phyloP scores from a whole-genome alignment of 92 coral and sea anemone genomes.

The Diadumene lineata region DNA sequence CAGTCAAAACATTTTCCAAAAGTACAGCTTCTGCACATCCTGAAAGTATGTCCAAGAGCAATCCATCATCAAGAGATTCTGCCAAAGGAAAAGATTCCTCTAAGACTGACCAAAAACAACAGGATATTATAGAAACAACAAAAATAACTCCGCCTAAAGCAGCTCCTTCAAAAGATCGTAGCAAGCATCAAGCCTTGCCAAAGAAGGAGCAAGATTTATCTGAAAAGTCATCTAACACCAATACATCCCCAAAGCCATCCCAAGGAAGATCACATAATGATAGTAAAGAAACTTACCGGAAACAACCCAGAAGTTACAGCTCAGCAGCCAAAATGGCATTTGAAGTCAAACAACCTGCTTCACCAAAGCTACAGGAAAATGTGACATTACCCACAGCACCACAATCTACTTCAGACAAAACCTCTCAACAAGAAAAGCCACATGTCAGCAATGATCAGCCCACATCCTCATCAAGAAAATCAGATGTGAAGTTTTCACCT shows the following conservation, averaged over 20 bases:
- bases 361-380: neutral
- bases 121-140: no score
- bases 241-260: neutral
- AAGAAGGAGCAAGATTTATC: neutral
- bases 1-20: no score
- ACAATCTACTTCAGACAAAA: neutral
- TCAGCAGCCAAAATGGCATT: neutral
- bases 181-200: neutral
- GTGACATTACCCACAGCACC: neutral
- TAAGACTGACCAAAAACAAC: no score
- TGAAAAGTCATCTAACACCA: neutral
- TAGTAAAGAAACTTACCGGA: neutral
- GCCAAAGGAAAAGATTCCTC: no score
- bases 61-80: neutral
- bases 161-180: no score
- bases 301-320: neutral
- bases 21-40: neutral
- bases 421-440: neutral
- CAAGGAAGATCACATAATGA: neutral
- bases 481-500: neutral
- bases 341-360: neutral
- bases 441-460: neutral
- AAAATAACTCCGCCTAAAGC: no score
- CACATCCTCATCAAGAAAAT: neutral
- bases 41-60: no score